These are phyloP conservation scores for Drosophila multiciliata DNA, from an alignment of 2,888 invertebrate species.

Conservation along the genomic window DNA sequence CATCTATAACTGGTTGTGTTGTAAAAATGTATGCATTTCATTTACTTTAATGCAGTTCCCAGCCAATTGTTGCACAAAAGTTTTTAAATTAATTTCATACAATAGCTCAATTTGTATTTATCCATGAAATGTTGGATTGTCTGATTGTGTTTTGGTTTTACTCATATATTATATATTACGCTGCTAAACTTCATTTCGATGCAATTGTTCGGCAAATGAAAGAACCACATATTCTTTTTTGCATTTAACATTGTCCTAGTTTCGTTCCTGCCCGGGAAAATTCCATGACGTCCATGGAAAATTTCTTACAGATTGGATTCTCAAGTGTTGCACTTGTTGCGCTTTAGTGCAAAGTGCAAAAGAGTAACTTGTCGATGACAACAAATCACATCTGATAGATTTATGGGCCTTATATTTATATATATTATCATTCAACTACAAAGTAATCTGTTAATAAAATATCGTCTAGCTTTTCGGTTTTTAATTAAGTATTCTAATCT, in stretches of 20 bases:
- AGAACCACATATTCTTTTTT: neutral
- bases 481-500: neutral
- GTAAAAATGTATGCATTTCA: constrained; percentile 14
- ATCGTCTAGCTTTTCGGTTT: neutral
- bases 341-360: constrained; percentile 74
- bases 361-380: constrained; percentile 13
- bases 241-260: constrained; percentile 68
- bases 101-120: constrained; percentile 14
- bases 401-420: constrained; percentile 9
- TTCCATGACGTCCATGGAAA: constrained; percentile 73
- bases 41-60: constrained; percentile 35
- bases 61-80: constrained; percentile 39
- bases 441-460: constrained; percentile 5
- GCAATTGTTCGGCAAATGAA: constrained; percentile 7
- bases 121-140: constrained; percentile 27
- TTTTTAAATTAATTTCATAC: constrained; percentile 14
- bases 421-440: constrained; percentile 12
- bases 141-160: neutral
- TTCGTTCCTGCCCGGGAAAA: constrained; percentile 42
- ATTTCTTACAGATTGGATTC: constrained; percentile 31
- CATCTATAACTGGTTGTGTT: constrained; percentile 28
- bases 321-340: constrained; percentile 68
- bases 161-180: neutral
- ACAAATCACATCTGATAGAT: constrained; percentile 17
- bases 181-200: constrained; percentile 13